These are phyloP conservation scores for Triplophysa yarkandensis DNA, from an alignment of 2,797 vertebrate genomes.

Conservation along the genomic window DNA sequence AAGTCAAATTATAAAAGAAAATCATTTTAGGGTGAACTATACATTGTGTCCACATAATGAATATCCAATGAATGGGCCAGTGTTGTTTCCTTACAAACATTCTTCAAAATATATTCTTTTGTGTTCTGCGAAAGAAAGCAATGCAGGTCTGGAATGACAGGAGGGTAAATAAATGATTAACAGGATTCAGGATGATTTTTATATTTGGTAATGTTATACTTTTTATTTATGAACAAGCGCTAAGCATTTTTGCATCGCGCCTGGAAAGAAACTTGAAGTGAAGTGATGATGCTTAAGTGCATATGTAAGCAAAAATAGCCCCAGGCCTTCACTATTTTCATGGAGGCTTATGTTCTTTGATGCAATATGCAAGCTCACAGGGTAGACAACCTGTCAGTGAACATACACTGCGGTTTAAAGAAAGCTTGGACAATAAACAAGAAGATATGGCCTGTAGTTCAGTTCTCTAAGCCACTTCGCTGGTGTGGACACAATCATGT, in stretches of 20 bases:
- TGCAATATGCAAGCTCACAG: not conserved
- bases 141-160: too few species aligned
- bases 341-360: too few species aligned
- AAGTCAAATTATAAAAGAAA: too few species aligned
- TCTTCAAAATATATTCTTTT: too few species aligned
- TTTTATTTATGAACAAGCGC: not conserved
- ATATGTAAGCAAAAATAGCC: not conserved
- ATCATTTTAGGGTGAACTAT: too few species aligned
- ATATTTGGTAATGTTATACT: not conserved
- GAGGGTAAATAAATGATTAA: too few species aligned
- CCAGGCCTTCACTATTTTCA: not conserved
- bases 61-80: too few species aligned
- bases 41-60: too few species aligned
- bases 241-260: not conserved
- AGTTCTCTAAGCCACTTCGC: not conserved
- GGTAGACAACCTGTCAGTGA: not conserved
- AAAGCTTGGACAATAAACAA: not conserved
- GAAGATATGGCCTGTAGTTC: not conserved
- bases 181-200: too few species aligned
- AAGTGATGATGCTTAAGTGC: not conserved
- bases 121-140: too few species aligned
- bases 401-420: not conserved
- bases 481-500: not conserved
- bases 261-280: not conserved
- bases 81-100: too few species aligned